Percentiles rank a stretch among this genome's conserved stretches.
These are phyloP conservation scores for Otis tarda DNA, from an alignment of 2,113 vertebrate genomes.

Conservation along the genomic window DNA sequence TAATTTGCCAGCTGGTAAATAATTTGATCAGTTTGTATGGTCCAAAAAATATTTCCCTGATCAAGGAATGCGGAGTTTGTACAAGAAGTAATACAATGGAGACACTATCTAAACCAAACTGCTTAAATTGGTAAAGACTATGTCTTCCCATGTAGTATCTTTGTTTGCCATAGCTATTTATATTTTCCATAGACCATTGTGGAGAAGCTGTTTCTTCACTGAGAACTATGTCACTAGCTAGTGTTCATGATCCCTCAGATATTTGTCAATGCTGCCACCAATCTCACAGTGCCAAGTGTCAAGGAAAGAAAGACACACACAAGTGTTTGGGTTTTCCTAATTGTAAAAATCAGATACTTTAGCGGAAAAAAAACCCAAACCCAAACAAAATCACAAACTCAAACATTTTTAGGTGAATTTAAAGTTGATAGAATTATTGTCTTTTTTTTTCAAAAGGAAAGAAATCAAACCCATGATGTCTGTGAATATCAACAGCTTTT, in stretches of 20 bases:
- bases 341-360: neutral
- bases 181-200: neutral
- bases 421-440: neutral
- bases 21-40: neutral
- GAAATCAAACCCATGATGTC: neutral
- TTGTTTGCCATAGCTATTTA: neutral
- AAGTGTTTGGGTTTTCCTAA: neutral
- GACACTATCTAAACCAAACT: neutral
- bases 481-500: neutral
- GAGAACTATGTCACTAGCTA: neutral
- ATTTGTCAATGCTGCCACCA: neutral
- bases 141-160: neutral
- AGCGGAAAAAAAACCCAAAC: neutral
- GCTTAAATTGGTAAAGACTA: neutral
- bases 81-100: neutral
- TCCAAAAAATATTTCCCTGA: neutral
- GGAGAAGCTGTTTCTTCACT: neutral
- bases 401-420: neutral
- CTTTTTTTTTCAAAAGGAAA: neutral
- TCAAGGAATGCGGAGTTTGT: neutral
- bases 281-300: neutral
- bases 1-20: neutral
- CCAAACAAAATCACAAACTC: neutral
- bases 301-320: neutral
- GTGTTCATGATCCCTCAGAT: neutral